These are phyloP conservation scores for Rousettus madagascariensis DNA, from an alignment of 2,797 vertebrate species.

Conservation along the genomic window DNA sequence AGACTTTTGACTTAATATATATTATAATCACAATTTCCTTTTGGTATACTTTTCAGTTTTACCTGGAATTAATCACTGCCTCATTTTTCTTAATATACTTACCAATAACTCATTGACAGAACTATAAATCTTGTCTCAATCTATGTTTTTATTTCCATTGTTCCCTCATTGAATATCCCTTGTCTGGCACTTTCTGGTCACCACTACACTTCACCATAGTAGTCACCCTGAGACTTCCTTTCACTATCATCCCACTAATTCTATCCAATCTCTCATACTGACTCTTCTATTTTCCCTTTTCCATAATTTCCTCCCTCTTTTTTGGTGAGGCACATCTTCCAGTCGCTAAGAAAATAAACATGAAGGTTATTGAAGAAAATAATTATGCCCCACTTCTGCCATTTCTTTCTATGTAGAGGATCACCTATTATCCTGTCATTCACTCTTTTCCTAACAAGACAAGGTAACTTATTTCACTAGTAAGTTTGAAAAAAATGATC, in stretches of 20 bases:
- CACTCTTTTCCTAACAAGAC: background rate
- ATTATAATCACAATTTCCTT: background rate
- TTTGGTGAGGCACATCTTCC: background rate
- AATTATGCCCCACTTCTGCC: background rate
- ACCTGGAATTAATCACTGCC: background rate
- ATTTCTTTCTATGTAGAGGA: background rate
- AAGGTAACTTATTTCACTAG: too few species aligned
- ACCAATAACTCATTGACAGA: background rate
- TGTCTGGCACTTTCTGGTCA: background rate
- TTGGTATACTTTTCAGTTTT: background rate
- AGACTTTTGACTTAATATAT: background rate
- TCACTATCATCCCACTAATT: background rate
- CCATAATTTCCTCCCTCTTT: background rate
- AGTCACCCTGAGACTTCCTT: background rate
- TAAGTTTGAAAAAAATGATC: background rate
- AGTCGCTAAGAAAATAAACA: background rate
- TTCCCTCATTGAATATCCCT: background rate
- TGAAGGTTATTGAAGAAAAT: background rate
- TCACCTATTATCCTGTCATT: background rate
- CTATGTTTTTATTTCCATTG: background rate
- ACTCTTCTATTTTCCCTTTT: background rate
- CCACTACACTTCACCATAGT: background rate
- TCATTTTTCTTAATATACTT: background rate
- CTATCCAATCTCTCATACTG: background rate
- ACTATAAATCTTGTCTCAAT: background rate